Conservation (phyloP, 2,888 invertebrate genomes). For the Carterocephalus palaemon region DNA sequence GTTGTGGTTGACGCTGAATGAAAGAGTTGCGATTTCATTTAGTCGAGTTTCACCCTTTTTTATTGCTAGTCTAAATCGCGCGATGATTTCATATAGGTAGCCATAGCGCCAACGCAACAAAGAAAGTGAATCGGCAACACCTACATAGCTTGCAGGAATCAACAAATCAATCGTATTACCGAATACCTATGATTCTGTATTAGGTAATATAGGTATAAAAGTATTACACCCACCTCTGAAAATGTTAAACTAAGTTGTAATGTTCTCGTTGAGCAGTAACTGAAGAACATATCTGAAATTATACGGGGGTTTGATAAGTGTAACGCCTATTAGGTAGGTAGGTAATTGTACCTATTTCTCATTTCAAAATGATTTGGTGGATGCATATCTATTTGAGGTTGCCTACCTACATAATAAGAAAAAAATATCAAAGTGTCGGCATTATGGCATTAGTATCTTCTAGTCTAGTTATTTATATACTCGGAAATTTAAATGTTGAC, state of each 20-base stretch:
- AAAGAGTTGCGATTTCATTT: conserved; percentile 6
- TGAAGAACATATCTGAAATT: conserved; percentile 77
- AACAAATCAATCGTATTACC: not conserved
- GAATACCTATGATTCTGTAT: not conserved
- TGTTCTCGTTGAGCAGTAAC: conserved; percentile 88
- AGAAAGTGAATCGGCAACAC: too few species aligned
- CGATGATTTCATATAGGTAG: not conserved
- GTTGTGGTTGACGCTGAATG: not conserved
- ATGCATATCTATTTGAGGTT: too few species aligned
- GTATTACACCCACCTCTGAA: conserved; percentile 82
- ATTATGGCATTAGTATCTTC: too few species aligned
- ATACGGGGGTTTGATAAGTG: conserved; percentile 6
- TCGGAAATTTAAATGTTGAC: too few species aligned
- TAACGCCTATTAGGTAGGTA: too few species aligned
- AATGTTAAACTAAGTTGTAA: conserved; percentile 89
- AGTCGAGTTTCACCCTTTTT: conserved; percentile 1
- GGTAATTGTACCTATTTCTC: too few species aligned
- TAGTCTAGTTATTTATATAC: too few species aligned
- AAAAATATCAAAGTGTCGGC: too few species aligned
- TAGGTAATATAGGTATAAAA: not conserved
- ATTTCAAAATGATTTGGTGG: too few species aligned
- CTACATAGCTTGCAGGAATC: too few species aligned
- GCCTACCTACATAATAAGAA: too few species aligned
- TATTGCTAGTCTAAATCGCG: too few species aligned
- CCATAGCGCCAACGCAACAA: not conserved